Conservation (phyloP, 2,888 invertebrate genomes). For the Leptopilina myrica region DNA sequence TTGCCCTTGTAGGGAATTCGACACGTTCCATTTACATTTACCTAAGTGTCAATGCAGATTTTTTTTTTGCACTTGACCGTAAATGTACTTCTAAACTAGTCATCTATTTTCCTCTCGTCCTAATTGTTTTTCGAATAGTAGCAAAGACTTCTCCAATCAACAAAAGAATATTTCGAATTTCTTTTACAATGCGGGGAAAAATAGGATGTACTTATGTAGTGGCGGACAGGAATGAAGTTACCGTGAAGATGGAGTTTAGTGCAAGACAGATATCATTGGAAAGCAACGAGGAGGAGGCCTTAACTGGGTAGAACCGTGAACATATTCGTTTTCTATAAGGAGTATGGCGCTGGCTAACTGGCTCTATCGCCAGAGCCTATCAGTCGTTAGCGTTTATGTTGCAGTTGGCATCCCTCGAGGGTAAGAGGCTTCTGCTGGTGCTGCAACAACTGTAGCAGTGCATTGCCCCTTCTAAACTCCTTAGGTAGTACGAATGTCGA, state of each 20-base stretch:
- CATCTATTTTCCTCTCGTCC: too few relatives aligned
- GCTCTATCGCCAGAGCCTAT: constrained; percentile 65
- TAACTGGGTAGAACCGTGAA: constrained; percentile 61
- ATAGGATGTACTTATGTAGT: too few relatives aligned
- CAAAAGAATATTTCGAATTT: too few relatives aligned
- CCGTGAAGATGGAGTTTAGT: background rate
- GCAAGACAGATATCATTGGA: constrained; percentile 62
- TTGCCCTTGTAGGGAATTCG: constrained; percentile 35
- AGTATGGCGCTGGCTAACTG: constrained; percentile 69
- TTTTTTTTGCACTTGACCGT: background rate
- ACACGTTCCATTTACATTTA: constrained; percentile 28
- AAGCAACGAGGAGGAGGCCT: constrained; percentile 45
- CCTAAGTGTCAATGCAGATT: background rate
- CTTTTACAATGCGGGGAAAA: too few relatives aligned
- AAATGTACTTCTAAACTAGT: background rate
- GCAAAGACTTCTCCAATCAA: too few relatives aligned
- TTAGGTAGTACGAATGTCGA: constrained; percentile 60
- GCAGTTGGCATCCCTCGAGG: constrained; percentile 59
- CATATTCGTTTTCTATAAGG: constrained; percentile 68
- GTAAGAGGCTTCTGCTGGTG: constrained; percentile 50
- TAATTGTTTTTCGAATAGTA: too few relatives aligned
- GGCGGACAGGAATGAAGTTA: too few relatives aligned
- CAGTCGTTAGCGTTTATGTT: constrained; percentile 69
- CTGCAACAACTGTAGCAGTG: constrained; percentile 51
- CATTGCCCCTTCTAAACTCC: constrained; percentile 29